Percentiles rank a stretch among this genome's conserved stretches.
phyloP scores from a whole-genome alignment of 2,888 invertebrate species.

The Oxytorus armatus region DNA sequence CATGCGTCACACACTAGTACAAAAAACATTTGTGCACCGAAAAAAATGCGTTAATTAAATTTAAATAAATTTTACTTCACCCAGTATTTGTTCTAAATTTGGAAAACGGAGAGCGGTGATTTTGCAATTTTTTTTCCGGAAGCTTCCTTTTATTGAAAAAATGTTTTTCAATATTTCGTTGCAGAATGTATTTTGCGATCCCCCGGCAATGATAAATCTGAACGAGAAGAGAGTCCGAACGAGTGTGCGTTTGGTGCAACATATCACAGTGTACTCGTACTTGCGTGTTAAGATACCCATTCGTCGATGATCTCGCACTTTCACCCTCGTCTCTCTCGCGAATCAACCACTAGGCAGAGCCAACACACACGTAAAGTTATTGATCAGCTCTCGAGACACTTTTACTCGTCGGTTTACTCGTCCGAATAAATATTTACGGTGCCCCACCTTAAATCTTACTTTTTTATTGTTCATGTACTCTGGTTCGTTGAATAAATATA shows the following conservation, averaged over 20 bases:
- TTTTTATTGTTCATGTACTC: conserved; percentile 16
- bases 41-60: no score
- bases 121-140: no score
- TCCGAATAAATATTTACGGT: not conserved
- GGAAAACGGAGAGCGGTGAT: no score
- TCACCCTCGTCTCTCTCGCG: conserved; percentile 62
- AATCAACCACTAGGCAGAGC: conserved; percentile 24
- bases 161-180: no score
- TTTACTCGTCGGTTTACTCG: conserved; percentile 32
- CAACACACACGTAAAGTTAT: conserved; percentile 10
- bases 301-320: conserved; percentile 61
- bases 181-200: no score
- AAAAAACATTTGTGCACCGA: no score
- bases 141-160: no score
- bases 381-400: conserved; percentile 40
- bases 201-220: no score
- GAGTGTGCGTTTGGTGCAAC: not conserved
- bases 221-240: conserved; percentile 9
- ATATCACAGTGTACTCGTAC: not conserved
- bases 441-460: conserved; percentile 24
- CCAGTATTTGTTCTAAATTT: no score
- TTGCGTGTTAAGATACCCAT: conserved; percentile 22
- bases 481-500: not conserved
- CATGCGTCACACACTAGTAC: no score
- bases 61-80: no score